Conservation (phyloP, 1,140 invertebrate species). For the Pentalonia nigronervosa region DNA sequence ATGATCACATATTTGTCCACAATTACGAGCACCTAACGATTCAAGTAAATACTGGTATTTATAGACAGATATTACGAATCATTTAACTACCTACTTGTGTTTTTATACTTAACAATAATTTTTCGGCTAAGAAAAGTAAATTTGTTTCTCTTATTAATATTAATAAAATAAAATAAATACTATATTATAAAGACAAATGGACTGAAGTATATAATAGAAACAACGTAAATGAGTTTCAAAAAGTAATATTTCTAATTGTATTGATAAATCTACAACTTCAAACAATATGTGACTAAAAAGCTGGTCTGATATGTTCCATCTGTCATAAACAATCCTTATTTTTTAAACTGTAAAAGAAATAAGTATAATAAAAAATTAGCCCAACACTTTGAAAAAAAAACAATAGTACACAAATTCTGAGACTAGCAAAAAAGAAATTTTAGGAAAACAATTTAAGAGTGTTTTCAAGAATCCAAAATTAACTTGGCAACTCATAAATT, state of each 20-base stretch:
- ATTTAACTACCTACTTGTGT: too few relatives aligned
- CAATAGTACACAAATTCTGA: slow-evolving; percentile 21
- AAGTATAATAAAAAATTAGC: neutral
- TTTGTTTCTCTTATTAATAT: slow-evolving; percentile 13
- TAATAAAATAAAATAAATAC: slow-evolving; percentile 25
- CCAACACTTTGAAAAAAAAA: slow-evolving; percentile 40
- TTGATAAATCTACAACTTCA: slow-evolving; percentile 8
- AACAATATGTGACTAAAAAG: slow-evolving; percentile 48
- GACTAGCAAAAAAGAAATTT: neutral
- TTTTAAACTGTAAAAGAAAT: too few relatives aligned
- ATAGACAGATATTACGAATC: too few relatives aligned
- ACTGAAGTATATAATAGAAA: slow-evolving; percentile 22
- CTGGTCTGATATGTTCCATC: neutral
- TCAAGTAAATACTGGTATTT: slow-evolving; percentile 17
- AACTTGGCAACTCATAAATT: slow-evolving; percentile 21
- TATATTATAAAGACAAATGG: slow-evolving; percentile 20
- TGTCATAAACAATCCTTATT: too few relatives aligned
- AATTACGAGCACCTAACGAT: neutral
- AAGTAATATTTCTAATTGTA: slow-evolving; percentile 14
- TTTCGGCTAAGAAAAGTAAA: neutral
- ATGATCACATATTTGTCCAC: slow-evolving; percentile 29
- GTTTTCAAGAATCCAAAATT: slow-evolving; percentile 2
- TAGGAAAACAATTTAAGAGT: neutral
- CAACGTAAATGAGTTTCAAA: neutral
- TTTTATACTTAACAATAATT: too few relatives aligned